Percentiles rank a stretch among this genome's conserved stretches.
Conservation (phyloP, 2,888 invertebrate genomes). For the Buathra laborator region DNA sequence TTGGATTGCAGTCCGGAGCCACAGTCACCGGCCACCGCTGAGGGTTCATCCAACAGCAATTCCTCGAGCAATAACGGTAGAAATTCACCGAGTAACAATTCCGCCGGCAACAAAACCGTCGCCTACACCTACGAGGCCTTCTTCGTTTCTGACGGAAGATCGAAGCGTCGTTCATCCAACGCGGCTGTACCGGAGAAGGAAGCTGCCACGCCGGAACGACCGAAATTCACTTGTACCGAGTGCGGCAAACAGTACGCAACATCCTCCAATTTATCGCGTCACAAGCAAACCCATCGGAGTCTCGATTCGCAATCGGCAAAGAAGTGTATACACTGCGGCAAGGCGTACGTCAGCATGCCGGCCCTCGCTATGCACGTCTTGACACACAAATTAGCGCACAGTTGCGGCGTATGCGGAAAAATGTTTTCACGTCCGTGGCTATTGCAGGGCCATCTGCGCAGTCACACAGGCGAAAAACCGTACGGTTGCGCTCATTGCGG, state of each 20-base stretch:
- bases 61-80: constrained; percentile 72
- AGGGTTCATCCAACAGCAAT: constrained; percentile 74
- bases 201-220: constrained; percentile 85
- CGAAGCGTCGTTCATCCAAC: constrained; percentile 89
- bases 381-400: constrained; percentile 97
- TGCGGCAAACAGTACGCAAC: constrained; percentile 97
- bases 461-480: constrained; percentile 97
- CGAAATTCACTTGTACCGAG: constrained; percentile 90
- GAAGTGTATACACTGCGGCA: constrained; percentile 97
- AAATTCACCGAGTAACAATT: constrained; percentile 73
- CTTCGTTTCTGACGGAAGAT: constrained; percentile 95
- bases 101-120: constrained; percentile 89
- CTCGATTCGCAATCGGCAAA: constrained; percentile 96
- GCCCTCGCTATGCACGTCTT: constrained; percentile 97
- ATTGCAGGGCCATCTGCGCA: constrained; percentile 93
- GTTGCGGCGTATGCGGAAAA: constrained; percentile 97
- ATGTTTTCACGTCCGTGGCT: constrained; percentile 99
- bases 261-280: constrained; percentile 95
- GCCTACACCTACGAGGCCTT: constrained; percentile 97
- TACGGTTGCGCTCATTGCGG: constrained; percentile 97
- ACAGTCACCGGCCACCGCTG: constrained; percentile 79
- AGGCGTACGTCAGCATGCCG: constrained; percentile 99
- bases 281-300: constrained; percentile 96
- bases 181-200: constrained; percentile 85
- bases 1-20: constrained; percentile 77